Percentiles rank a stretch among this genome's conserved stretches.
Evolutionary conservation across 2,888 invertebrate species (phyloP).

Genomic region (Amorpha juglandis): DNA sequence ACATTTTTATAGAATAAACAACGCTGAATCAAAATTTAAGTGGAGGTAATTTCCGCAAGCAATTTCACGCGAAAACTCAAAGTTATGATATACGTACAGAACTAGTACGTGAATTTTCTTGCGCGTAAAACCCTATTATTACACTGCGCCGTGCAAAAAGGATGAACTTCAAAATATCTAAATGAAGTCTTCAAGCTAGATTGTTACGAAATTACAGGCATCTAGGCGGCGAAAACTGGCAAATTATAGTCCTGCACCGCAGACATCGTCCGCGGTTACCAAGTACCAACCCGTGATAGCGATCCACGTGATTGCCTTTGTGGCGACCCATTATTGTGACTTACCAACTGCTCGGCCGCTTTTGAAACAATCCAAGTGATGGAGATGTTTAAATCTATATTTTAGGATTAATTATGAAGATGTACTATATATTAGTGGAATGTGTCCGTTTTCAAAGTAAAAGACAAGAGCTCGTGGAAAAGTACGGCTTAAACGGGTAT

Average conservation of each 20-base stretch:
- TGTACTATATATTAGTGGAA: too few relatives aligned
- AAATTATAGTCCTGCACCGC: constrained; percentile 76
- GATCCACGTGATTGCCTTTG: constrained; percentile 69
- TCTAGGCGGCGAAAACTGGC: constrained; percentile 78
- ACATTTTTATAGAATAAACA: constrained; percentile 14
- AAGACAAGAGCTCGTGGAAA: too few relatives aligned
- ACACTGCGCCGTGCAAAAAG: constrained; percentile 39
- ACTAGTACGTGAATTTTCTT: neutral
- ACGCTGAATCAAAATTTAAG: constrained; percentile 9
- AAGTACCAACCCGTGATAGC: constrained; percentile 56
- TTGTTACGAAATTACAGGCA: constrained; percentile 76
- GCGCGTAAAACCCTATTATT: constrained; percentile 15
- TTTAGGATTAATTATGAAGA: too few relatives aligned
- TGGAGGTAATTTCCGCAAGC: neutral
- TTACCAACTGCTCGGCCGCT: constrained; percentile 47
- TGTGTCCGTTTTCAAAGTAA: too few relatives aligned
- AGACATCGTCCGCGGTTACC: constrained; percentile 59
- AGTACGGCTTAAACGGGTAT: too few relatives aligned
- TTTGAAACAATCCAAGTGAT: constrained; percentile 5
- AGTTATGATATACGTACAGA: neutral
- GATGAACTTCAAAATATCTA: constrained; percentile 56
- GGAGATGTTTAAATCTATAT: neutral
- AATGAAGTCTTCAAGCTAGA: constrained; percentile 72
- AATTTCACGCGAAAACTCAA: neutral
- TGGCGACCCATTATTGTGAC: constrained; percentile 62